A percentile compares a stretch with the other conserved stretches of the same genome.
These are phyloP conservation scores for Diacarnus erythraeanus DNA, from an alignment of 37 sponge, comb jelly and placozoan genomes.

Conservation along the genomic window DNA sequence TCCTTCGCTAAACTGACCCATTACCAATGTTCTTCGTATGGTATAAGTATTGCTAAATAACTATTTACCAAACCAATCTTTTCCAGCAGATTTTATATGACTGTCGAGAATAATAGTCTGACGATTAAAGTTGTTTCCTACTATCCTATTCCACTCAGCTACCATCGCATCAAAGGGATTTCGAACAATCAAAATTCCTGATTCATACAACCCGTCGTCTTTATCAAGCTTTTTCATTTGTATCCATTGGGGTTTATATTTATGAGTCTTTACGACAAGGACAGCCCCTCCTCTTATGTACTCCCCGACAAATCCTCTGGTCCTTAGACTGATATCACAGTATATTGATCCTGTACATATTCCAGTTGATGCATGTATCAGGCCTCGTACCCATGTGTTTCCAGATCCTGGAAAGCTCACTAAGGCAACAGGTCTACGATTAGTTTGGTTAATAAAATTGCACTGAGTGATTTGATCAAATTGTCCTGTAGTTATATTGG, in stretches of 20 bases:
- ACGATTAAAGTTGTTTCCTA: constrained; percentile 1
- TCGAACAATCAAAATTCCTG: constrained; percentile 40
- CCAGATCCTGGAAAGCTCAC: constrained; percentile 47
- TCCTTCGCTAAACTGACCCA: too few relatives aligned
- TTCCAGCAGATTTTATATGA: not conserved
- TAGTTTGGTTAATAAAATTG: constrained; percentile 20
- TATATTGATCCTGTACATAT: constrained; percentile 50
- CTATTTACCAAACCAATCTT: constrained; percentile 17
- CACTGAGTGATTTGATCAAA: not conserved
- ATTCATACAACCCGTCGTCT: constrained; percentile 5
- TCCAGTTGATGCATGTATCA: constrained; percentile 48
- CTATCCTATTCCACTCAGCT: constrained; percentile 53
- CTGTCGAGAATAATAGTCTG: not conserved
- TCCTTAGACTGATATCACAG: constrained; percentile 37
- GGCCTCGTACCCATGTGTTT: constrained; percentile 57
- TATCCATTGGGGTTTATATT: constrained; percentile 16
- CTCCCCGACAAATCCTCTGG: constrained; percentile 50
- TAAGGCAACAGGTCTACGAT: constrained; percentile 41
- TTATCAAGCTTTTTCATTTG: not conserved
- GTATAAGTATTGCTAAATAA: too few relatives aligned
- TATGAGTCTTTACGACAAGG: constrained; percentile 58
- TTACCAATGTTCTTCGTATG: too few relatives aligned
- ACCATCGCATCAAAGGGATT: constrained; percentile 44
- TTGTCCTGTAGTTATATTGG: too few relatives aligned
- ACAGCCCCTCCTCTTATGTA: constrained; percentile 20